Evolutionary conservation across 2,888 invertebrate genomes (phyloP).

Genomic region (Atethmia centrago): DNA sequence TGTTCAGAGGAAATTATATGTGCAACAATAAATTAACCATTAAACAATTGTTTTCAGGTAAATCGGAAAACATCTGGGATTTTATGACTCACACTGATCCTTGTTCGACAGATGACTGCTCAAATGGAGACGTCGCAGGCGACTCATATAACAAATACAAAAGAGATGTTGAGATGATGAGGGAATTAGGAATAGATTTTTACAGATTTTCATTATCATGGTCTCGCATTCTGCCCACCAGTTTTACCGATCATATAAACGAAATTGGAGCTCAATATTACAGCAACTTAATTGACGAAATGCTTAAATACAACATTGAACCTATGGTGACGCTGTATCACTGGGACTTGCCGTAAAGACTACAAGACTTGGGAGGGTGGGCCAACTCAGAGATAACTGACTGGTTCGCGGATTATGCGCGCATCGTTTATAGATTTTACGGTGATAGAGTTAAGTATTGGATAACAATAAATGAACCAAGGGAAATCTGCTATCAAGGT

Average conservation of each 20-base stretch:
- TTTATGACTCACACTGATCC: constrained; percentile 85
- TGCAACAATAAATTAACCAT: neutral
- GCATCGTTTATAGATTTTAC: too few species aligned
- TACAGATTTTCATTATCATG: constrained; percentile 92
- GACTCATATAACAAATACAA: constrained; percentile 91
- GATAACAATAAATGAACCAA: too few species aligned
- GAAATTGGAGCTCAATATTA: constrained; percentile 80
- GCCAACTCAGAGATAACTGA: too few species aligned
- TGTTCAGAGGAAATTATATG: neutral
- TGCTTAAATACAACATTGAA: constrained; percentile 90
- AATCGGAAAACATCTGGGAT: constrained; percentile 92
- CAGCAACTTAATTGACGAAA: constrained; percentile 88
- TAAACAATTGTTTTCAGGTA: constrained; percentile 76
- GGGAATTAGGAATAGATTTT: constrained; percentile 84
- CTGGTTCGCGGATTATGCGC: too few species aligned
- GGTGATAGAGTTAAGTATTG: too few species aligned
- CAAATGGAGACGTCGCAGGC: constrained; percentile 90
- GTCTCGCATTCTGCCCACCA: constrained; percentile 91
- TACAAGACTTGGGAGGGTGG: constrained; percentile 90
- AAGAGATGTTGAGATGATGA: constrained; percentile 87
- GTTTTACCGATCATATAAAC: constrained; percentile 89
- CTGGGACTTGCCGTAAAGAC: constrained; percentile 87
- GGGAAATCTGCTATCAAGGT: too few species aligned
- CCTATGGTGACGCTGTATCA: constrained; percentile 91
- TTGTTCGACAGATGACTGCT: constrained; percentile 86